Evolutionary conservation across 2,888 invertebrate species (phyloP), one percentile per base, ranked within the genome.

Genomic region (Apotomis turbidana): DNA sequence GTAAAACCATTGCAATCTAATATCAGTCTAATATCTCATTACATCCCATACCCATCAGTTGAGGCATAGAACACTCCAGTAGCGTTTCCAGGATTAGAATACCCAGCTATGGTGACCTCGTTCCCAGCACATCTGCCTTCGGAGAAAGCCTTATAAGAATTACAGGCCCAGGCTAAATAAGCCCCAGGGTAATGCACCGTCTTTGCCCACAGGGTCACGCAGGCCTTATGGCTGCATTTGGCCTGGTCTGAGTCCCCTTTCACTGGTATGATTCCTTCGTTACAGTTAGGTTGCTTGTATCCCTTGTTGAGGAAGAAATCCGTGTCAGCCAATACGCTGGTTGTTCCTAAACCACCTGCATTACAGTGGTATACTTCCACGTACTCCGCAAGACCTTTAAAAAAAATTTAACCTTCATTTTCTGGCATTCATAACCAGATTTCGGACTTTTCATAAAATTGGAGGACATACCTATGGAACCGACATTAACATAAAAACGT

Each of bases 361-460:
- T 95, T 95, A 6, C 95, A 95, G 80, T 95, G 95, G 75, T 95
- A 92, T 0, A 94, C 92, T 82, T 95, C 95, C 0, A 95, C 95
- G 78, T 95, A 94, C 4, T 89, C 83, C 0, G 94, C 95, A 27
- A 95, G 94, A 3, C 92, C 91, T 27, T 27, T 27, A 27, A 27
- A 27, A 27, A 27, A 27, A 27, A 27, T n/a, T n/a, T n/a, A n/a
- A 27, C 27, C 2, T 27, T 27, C 2, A 27, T 27, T 27, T 27
- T 27, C 1, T 27, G 27, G 1, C 27, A 27, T 27, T 27, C 27
- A 27, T 27, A 27, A 27, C 27, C 27, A 27, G 27, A 27, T 27
- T 27, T 27, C 27, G 27, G 2, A 27, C 27, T 27, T 27, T 27
- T 27, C 27, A 27, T 27, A 27, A 27, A 1, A 2, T 27, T 27